Percentiles rank a stretch among this genome's conserved stretches.
Conservation (phyloP, 2,888 invertebrate species). For the Metellina segmentata region DNA sequence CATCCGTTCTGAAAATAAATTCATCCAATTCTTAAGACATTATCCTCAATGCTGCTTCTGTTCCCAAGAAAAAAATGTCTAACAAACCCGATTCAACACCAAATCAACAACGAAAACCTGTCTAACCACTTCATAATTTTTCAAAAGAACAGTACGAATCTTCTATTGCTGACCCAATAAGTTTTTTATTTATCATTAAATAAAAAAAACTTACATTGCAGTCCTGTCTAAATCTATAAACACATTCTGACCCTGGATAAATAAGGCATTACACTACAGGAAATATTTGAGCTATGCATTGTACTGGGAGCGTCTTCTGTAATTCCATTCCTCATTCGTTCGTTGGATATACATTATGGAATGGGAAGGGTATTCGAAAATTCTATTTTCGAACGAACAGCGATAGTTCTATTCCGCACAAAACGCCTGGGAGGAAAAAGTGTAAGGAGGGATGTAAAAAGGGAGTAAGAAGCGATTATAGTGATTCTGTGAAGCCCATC, state of each 20-base stretch:
- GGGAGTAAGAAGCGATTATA: constrained; percentile 23
- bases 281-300: constrained; percentile 36
- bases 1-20: no score
- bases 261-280: constrained; percentile 22
- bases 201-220: constrained; percentile 1
- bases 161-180: background rate
- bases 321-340: constrained; percentile 23
- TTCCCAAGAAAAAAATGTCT: no score
- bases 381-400: constrained; percentile 29
- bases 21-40: no score
- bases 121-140: background rate
- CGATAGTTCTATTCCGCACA: constrained; percentile 26
- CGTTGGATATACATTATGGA: constrained; percentile 27
- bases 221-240: constrained; percentile 16
- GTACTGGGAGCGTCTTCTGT: constrained; percentile 12
- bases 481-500: constrained; percentile 15
- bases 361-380: constrained; percentile 32
- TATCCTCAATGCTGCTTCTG: no score
- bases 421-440: constrained; percentile 13
- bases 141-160: background rate
- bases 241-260: constrained; percentile 31
- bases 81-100: background rate
- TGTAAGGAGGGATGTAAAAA: constrained; percentile 6
- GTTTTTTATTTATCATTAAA: constrained; percentile 14
- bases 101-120: background rate